Percentiles rank a stretch among this genome's conserved stretches.
Conservation (phyloP, 2,113 vertebrate species). For the Hiodon tergisus region DNA sequence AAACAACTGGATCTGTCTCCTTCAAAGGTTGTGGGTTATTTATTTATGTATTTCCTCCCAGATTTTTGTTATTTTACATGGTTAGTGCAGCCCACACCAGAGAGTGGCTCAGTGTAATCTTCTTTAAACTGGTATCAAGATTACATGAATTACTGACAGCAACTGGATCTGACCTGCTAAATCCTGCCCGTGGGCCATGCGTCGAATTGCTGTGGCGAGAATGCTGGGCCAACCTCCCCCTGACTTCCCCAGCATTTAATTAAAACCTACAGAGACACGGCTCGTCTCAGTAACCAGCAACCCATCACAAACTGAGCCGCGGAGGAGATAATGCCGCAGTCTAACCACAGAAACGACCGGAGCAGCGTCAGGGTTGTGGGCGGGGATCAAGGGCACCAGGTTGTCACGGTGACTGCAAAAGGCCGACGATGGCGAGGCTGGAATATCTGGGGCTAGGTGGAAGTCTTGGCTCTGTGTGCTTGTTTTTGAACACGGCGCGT, state of each 20-base stretch:
- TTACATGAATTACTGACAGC: constrained; percentile 1
- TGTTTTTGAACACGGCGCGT: constrained; percentile 59
- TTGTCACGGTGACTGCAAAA: constrained; percentile 32
- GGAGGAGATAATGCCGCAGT: background rate
- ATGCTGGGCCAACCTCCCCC: background rate
- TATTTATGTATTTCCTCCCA: background rate
- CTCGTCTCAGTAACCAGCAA: background rate
- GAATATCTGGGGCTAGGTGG: too few relatives aligned
- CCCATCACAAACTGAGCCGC: background rate
- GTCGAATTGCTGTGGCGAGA: background rate
- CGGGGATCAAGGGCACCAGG: background rate
- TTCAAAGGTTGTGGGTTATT: too few relatives aligned
- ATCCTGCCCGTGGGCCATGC: background rate
- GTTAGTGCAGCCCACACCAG: background rate
- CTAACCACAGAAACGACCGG: background rate
- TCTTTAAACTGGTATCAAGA: constrained; percentile 12
- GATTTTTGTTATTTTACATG: background rate
- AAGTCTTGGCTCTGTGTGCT: constrained; percentile 28
- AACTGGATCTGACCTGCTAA: constrained; percentile 9
- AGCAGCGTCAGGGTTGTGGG: background rate
- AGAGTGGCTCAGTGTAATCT: constrained; percentile 16
- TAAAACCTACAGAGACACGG: background rate
- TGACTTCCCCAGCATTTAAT: background rate
- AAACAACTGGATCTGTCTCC: too few relatives aligned
- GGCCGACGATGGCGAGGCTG: too few relatives aligned